Evolutionary conservation across 1,140 invertebrate genomes (phyloP).

Genomic region (Zaprionus ghesquierei): DNA sequence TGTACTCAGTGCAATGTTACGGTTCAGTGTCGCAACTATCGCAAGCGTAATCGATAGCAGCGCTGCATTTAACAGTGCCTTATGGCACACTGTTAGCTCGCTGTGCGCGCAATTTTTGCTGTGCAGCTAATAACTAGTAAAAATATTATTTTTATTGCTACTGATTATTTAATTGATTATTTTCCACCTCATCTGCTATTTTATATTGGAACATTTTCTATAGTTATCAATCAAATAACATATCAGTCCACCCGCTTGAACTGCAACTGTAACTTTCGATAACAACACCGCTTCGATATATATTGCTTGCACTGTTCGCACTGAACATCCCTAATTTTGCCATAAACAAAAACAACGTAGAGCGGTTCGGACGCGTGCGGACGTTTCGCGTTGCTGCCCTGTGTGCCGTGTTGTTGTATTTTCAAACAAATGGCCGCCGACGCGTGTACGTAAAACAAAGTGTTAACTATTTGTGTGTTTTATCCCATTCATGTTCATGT

Average conservation of each 20-base stretch:
- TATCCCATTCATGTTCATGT: not conserved
- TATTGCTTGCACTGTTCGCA: not conserved
- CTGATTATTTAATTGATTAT: no score
- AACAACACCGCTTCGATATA: not conserved
- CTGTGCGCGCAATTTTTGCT: not conserved
- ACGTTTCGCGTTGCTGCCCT: conserved; percentile 22
- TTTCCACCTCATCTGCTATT: not conserved
- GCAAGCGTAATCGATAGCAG: not conserved
- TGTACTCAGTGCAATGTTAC: conserved; percentile 1
- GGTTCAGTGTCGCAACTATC: conserved; percentile 7
- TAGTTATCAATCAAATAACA: not conserved
- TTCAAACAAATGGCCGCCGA: conserved; percentile 57
- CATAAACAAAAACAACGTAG: conserved; percentile 47
- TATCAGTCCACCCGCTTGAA: not conserved
- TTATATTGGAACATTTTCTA: not conserved
- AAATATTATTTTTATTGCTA: not conserved
- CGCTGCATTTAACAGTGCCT: not conserved
- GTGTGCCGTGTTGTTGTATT: conserved; percentile 18
- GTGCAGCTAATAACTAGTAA: not conserved
- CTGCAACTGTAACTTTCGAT: not conserved
- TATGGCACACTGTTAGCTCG: not conserved
- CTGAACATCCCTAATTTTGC: conserved; percentile 31
- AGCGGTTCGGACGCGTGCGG: conserved; percentile 36
- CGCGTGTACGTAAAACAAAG: conserved; percentile 25
- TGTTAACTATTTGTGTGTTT: conserved; percentile 26